Conservation (phyloP, 2,797 vertebrate genomes). For the Paguma larvata region DNA sequence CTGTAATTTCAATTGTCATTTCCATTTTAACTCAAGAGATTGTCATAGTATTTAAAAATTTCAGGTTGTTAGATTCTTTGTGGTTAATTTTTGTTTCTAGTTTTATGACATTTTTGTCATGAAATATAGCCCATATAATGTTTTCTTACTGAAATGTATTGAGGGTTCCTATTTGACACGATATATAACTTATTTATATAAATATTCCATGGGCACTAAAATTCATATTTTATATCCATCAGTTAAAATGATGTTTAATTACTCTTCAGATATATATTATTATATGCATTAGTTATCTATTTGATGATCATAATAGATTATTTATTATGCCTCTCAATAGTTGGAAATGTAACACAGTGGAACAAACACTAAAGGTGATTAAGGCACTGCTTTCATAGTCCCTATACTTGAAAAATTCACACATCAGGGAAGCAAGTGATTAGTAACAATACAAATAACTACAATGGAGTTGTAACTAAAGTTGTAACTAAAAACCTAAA, state of each 20-base stretch:
- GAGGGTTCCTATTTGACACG: background rate
- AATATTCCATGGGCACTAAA: background rate
- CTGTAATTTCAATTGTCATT: background rate
- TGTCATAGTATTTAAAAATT: background rate
- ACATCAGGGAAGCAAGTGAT: background rate
- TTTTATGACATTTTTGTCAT: background rate
- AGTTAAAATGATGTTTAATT: background rate
- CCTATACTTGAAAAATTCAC: background rate
- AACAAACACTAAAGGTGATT: background rate
- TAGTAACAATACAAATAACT: background rate
- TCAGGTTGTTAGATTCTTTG: background rate
- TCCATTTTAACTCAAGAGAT: background rate
- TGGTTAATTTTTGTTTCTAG: background rate
- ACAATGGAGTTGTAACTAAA: background rate
- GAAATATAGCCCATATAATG: background rate
- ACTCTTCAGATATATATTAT: background rate
- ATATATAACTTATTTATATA: slow-evolving; percentile 4
- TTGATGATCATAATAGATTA: background rate
- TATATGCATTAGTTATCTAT: background rate
- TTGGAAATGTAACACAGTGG: background rate
- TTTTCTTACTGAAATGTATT: background rate
- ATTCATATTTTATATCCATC: background rate
- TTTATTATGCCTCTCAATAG: background rate
- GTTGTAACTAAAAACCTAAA: too few relatives aligned
- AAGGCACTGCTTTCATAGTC: background rate